phyloP scores from a whole-genome alignment of 2,113 vertebrate genomes.

The Pogona vitticeps region DNA sequence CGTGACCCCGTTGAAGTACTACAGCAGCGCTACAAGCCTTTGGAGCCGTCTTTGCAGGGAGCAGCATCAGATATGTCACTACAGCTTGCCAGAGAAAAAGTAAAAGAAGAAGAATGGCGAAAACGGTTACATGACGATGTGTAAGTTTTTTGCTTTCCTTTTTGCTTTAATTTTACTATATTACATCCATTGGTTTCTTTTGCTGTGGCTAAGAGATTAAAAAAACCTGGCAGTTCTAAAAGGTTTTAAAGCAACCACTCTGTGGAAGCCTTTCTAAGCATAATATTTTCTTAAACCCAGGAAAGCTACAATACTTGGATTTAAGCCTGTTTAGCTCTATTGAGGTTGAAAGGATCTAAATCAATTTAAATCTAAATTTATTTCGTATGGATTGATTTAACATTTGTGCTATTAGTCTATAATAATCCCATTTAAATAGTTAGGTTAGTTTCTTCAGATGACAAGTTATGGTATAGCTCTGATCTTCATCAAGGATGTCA shows the following conservation, averaged over 20 bases:
- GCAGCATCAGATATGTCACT: constrained; percentile 76
- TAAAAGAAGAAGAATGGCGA: constrained; percentile 66
- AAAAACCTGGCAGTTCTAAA: not conserved
- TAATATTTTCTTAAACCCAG: not conserved
- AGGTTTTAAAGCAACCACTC: not conserved
- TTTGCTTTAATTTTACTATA: constrained; percentile 36
- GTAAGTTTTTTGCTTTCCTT: constrained; percentile 70
- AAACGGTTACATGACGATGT: constrained; percentile 64
- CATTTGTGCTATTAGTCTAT: constrained; percentile 1
- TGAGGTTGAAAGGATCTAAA: not conserved
- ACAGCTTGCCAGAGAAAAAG: constrained; percentile 74
- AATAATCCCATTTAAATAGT: constrained; percentile 7
- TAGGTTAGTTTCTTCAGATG: not conserved
- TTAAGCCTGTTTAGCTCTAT: constrained; percentile 23
- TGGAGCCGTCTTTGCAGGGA: constrained; percentile 81
- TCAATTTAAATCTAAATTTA: not conserved
- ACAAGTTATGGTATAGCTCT: not conserved
- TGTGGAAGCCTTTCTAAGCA: not conserved
- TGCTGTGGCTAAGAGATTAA: not conserved
- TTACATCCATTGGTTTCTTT: not conserved
- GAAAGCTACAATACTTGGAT: constrained; percentile 36
- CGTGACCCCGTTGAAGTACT: constrained; percentile 77
- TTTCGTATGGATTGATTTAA: constrained; percentile 1
- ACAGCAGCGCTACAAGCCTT: constrained; percentile 80
- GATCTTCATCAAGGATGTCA: not conserved